These are phyloP conservation scores for Ostrea edulis DNA, from an alignment of 1,140 invertebrate species.

Conservation along the genomic window DNA sequence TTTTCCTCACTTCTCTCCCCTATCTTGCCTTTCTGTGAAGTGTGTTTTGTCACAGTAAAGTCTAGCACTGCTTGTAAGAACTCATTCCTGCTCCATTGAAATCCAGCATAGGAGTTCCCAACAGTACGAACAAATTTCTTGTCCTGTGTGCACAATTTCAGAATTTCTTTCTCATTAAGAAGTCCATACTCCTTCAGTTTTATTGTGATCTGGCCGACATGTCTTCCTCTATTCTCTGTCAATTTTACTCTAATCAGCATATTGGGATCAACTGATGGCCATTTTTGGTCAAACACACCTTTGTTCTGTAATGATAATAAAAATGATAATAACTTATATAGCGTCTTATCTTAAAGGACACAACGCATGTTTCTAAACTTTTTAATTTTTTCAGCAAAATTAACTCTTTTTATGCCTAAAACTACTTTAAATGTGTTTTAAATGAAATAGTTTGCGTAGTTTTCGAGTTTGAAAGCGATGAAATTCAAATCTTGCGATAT, in stretches of 20 bases:
- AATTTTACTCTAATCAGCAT: conserved; percentile 11
- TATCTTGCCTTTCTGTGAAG: not conserved
- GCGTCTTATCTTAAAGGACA: too few relatives aligned
- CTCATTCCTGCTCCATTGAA: not conserved
- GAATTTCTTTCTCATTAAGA: not conserved
- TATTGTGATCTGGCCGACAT: not conserved
- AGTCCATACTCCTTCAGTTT: not conserved
- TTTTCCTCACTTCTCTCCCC: not conserved
- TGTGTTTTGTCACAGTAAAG: not conserved
- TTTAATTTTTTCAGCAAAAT: too few relatives aligned
- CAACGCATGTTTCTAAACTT: too few relatives aligned
- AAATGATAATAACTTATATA: too few relatives aligned
- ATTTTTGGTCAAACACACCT: conserved; percentile 81
- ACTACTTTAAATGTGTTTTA: too few relatives aligned
- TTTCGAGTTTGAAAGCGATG: too few relatives aligned
- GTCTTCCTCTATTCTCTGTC: not conserved
- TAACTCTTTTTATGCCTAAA: too few relatives aligned
- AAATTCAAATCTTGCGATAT: too few relatives aligned
- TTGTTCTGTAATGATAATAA: conserved; percentile 70
- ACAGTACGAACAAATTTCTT: not conserved
- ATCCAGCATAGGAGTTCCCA: not conserved
- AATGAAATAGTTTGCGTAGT: too few relatives aligned
- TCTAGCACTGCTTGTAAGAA: not conserved
- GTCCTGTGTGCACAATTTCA: not conserved
- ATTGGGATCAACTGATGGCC: conserved; percentile 88